Evolutionary conservation across 2,113 vertebrate genomes (phyloP).

Genomic region (Seriola quinqueradiata): DNA sequence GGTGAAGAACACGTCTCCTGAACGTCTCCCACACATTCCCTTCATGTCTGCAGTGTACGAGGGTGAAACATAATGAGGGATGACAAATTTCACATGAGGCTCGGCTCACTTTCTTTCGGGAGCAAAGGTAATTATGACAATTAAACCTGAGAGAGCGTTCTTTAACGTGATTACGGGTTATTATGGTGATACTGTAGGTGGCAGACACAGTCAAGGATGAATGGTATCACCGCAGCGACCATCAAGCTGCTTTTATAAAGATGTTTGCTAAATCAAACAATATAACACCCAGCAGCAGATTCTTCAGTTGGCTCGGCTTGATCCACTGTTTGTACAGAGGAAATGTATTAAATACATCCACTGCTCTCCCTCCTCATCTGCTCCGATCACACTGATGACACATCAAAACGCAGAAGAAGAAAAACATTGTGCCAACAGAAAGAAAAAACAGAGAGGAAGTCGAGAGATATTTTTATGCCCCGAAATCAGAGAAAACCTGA

Average conservation of each 20-base stretch:
- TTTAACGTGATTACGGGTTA: conserved; percentile 43
- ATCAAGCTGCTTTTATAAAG: conserved; percentile 23
- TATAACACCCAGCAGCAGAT: not conserved
- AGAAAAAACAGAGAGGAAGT: not conserved
- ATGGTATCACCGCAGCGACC: not conserved
- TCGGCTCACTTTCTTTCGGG: conserved; percentile 18
- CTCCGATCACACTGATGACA: not conserved
- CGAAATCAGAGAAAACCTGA: not conserved
- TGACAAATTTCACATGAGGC: conserved; percentile 31
- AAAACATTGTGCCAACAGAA: not conserved
- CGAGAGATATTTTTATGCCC: not conserved
- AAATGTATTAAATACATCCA: not conserved
- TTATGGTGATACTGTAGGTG: conserved; percentile 25
- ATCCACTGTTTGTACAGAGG: not conserved
- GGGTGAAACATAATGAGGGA: conserved; percentile 16
- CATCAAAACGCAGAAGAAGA: not conserved
- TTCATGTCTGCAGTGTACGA: not conserved
- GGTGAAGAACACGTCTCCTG: not conserved
- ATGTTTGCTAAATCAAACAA: not conserved
- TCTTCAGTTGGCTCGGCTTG: not conserved
- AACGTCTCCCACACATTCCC: conserved; percentile 5
- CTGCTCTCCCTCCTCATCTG: not conserved
- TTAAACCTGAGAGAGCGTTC: conserved; percentile 45
- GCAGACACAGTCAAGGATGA: conserved; percentile 10
- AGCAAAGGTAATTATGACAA: conserved; percentile 39